Percentiles rank a stretch among this genome's conserved stretches.
phyloP scores from a whole-genome alignment of 2,888 invertebrate species.

The Macrophya alboannulata region DNA sequence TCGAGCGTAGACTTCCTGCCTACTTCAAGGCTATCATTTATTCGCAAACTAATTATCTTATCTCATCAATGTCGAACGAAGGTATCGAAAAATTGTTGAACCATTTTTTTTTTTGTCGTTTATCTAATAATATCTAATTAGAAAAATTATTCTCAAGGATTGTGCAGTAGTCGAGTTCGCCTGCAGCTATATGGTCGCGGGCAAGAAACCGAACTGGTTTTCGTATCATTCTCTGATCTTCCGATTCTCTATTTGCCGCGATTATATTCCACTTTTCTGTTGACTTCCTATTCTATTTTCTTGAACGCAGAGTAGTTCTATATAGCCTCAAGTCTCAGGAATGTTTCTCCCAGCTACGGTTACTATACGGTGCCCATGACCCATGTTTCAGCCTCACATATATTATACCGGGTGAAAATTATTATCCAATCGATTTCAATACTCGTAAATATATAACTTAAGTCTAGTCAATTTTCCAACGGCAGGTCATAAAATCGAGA shows the following conservation, averaged over 20 bases:
- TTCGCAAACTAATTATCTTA: conserved; percentile 22
- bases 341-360: conserved; percentile 16
- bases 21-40: conserved; percentile 18
- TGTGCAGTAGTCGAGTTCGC: not conserved
- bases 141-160: conserved; percentile 21
- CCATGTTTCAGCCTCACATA: conserved; percentile 16
- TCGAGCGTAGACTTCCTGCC: not conserved
- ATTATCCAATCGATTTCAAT: not conserved
- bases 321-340: conserved; percentile 29
- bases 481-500: not conserved
- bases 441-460: not conserved
- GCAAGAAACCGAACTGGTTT: conserved; percentile 11
- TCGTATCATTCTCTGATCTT: conserved; percentile 19
- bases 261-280: conserved; percentile 22
- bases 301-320: not conserved
- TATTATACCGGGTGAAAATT: conserved; percentile 40
- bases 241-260: conserved; percentile 19
- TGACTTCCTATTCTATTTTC: conserved; percentile 25
- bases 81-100: not conserved
- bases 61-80: conserved; percentile 22
- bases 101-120: not conserved
- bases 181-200: not conserved
- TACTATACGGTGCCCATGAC: conserved; percentile 28
- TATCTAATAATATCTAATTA: conserved; percentile 8
- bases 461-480: conserved; percentile 33